phyloP scores from a whole-genome alignment of 92 coral and sea anemone species.

The Epizoanthus ramosus region DNA sequence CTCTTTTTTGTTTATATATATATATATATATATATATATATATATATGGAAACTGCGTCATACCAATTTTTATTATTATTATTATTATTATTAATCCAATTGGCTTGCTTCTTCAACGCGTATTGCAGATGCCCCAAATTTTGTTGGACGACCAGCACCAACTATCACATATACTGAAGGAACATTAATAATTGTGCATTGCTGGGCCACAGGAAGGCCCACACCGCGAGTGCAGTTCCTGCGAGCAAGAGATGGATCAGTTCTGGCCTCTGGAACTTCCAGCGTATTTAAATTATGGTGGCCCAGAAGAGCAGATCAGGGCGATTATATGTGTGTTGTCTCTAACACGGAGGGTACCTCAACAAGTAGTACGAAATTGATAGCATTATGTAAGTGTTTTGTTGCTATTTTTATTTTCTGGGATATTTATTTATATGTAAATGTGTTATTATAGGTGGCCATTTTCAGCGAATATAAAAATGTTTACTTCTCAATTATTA shows the following conservation, averaged over 20 bases:
- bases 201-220: slow-evolving; percentile 13
- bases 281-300: not conserved
- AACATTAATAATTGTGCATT: not conserved
- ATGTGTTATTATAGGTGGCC: no score
- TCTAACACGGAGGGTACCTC: slow-evolving; percentile 2
- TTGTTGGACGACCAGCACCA: not conserved
- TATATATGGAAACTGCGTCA: no score
- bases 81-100: no score
- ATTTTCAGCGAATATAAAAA: no score
- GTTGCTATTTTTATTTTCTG: not conserved
- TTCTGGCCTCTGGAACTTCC: not conserved
- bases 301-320: not conserved
- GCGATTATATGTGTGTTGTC: slow-evolving; percentile 23
- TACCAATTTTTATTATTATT: no score
- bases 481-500: no score
- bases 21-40: no score
- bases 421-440: no score
- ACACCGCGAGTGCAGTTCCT: not conserved
- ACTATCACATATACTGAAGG: not conserved
- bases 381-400: slow-evolving; percentile 13
- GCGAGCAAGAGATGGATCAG: slow-evolving; percentile 19
- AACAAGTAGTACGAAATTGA: not conserved
- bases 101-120: no score
- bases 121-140: slow-evolving; percentile 2
- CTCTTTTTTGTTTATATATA: no score